phyloP scores from a whole-genome alignment of 2,888 invertebrate genomes.

The Holacanthella duospinosa region DNA sequence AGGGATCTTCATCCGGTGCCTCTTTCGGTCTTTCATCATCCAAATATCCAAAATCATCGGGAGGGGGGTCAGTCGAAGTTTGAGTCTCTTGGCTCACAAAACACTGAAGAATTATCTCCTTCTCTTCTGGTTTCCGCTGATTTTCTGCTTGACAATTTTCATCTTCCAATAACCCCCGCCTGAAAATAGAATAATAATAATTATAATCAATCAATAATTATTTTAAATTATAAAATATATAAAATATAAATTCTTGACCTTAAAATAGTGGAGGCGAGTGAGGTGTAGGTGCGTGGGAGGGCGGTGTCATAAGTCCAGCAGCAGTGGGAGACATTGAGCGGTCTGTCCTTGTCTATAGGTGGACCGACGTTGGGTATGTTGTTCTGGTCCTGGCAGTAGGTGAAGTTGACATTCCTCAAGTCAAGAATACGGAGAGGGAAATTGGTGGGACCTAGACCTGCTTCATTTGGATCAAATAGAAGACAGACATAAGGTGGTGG shows the following conservation, averaged over 20 bases:
- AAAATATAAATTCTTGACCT: no score
- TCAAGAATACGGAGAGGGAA: constrained; percentile 1
- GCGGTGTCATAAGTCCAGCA: constrained; percentile 35
- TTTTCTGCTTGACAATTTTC: neutral
- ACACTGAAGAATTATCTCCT: constrained; percentile 3
- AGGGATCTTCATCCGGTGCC: neutral
- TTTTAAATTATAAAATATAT: no score
- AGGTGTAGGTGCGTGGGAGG: constrained; percentile 7
- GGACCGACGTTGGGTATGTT: neutral
- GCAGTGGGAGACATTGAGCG: constrained; percentile 23
- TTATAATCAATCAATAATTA: no score
- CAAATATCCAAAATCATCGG: neutral
- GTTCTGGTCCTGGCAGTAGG: constrained; percentile 1
- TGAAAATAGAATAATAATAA: no score
- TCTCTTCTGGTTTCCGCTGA: neutral
- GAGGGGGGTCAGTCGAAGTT: neutral
- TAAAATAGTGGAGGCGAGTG: neutral
- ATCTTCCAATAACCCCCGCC: neutral
- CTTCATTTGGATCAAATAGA: constrained; percentile 2
- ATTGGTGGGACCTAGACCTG: neutral
- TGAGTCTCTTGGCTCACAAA: neutral
- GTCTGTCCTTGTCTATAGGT: neutral
- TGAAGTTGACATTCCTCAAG: neutral
- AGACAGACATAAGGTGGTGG: neutral
- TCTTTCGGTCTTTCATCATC: neutral